Evolutionary conservation across 1,140 invertebrate genomes (phyloP), one percentile per base, ranked within the genome.

Genomic region (Leptonema lineaticorne): DNA sequence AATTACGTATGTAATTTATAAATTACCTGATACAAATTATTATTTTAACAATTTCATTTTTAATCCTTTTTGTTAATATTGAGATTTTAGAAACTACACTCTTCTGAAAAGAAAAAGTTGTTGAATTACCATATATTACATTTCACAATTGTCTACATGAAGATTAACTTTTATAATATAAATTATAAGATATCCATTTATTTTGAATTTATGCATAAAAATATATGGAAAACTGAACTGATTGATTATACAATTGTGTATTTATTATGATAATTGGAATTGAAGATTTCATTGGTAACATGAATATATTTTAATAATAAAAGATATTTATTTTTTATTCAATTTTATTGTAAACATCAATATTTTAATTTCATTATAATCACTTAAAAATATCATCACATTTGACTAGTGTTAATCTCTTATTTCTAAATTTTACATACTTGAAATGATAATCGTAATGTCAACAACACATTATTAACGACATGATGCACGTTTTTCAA

Each of bases 291-390:
- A 33, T 6, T 33, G 5, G 11, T 33, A 33, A 6, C 5, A 33
- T 5, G 11, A 33, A 5, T 6, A 33, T 33, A 33, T 6, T 33
- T 5, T 33, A 33, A 33, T 6, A 33, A 33, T 33, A 11, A 33
- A 6, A 33, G 30, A 33, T 14, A 41, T 11, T 41, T 1, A 41
- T 24, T 59, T 27, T 53, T 22, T 26, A 26, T 22, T 53, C 14
- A 9, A 16, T 59, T 59, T 59, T 59, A 59, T 59, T 59, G 57
- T 59, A 59, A 59, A 59, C 57, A 59, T 59, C 57, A 59, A 59
- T 59, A 59, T 18, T 59, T 20, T 9, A 7, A 33, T 59, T 59
- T 33, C 50, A 53, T 59, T 59, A 59, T 29, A 59, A 59, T 30
- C 33, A 59, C 57, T 59, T 59, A 59, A 33, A 20, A 59, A 59